A percentile compares a stretch with the other conserved stretches of the same genome.
Conservation (phyloP, 30 jellyfish, hydroid and myxozoan genomes). For the Nemopilema nomurai region DNA sequence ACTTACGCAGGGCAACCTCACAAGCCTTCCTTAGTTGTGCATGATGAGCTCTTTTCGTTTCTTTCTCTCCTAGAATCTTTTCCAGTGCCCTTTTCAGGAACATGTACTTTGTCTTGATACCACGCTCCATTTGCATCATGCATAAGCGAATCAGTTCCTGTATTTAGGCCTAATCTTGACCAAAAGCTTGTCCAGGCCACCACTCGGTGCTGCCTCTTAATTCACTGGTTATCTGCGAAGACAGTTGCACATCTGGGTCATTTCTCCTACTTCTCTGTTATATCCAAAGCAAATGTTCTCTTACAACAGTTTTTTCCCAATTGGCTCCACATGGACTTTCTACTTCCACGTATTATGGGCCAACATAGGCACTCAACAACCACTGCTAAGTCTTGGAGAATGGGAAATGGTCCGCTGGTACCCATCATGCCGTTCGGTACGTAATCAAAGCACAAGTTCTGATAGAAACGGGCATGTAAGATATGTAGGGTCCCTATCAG, state of each 20-base stretch:
- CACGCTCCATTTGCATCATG: constrained; percentile 62
- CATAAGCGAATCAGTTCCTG: background rate
- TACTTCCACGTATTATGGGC: background rate
- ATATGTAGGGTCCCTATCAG: background rate
- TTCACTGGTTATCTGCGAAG: background rate
- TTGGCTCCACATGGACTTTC: background rate
- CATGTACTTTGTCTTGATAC: constrained; percentile 86
- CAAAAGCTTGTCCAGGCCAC: background rate
- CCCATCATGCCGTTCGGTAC: constrained; percentile 11
- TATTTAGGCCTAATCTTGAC: too few species aligned
- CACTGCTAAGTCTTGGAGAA: constrained; percentile 9
- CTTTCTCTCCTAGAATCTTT: constrained; percentile 94
- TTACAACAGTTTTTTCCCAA: background rate
- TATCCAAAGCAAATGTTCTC: background rate
- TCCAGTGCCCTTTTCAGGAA: constrained; percentile 94
- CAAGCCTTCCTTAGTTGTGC: constrained; percentile 89
- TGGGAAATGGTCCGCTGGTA: constrained; percentile 5
- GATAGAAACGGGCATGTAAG: background rate
- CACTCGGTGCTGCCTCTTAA: background rate
- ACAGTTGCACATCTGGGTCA: background rate
- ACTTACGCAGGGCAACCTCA: constrained; percentile 89
- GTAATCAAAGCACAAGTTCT: background rate
- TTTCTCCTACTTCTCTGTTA: background rate
- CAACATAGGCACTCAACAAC: background rate
- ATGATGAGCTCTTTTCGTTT: constrained; percentile 77